phyloP scores from a whole-genome alignment of 2,888 invertebrate genomes.

The Griposia aprilina region DNA sequence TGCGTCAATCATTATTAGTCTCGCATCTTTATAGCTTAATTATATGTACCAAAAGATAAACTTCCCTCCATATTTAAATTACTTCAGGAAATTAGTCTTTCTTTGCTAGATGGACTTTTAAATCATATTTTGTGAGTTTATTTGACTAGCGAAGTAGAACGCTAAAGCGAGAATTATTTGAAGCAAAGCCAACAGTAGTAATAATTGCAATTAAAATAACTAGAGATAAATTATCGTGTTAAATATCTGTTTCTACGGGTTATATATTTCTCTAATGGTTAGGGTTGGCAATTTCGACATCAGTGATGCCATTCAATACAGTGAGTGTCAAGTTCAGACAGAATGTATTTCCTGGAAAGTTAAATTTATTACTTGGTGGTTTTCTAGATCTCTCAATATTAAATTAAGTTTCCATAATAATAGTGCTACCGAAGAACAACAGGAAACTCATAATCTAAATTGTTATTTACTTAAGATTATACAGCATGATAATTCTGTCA shows the following conservation, averaged over 20 bases:
- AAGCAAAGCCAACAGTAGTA: conserved; percentile 49
- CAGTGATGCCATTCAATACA: background rate
- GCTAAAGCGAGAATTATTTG: conserved; percentile 36
- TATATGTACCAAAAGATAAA: conserved; percentile 2
- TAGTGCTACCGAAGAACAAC: conserved; percentile 17
- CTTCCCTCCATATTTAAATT: conserved; percentile 7
- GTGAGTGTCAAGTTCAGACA: background rate
- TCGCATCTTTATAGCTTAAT: conserved; percentile 10
- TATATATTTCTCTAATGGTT: background rate
- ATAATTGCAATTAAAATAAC: conserved; percentile 43
- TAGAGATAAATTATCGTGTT: conserved; percentile 29
- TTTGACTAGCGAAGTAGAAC: conserved; percentile 41
- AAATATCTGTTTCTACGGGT: background rate
- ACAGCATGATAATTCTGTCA: conserved; percentile 41
- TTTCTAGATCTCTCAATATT: conserved; percentile 5
- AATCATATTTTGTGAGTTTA: conserved; percentile 37
- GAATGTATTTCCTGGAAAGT: conserved; percentile 28
- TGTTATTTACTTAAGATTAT: conserved; percentile 40
- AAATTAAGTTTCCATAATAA: conserved; percentile 25
- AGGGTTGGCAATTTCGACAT: conserved; percentile 9
- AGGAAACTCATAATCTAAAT: conserved; percentile 28
- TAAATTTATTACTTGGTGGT: background rate
- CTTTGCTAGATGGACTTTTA: conserved; percentile 23
- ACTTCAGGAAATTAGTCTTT: background rate
- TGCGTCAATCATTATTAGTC: conserved; percentile 21